Base-by-base conservation (phyloP, 2,888 invertebrate species). In the Gibbula magus region DNA sequence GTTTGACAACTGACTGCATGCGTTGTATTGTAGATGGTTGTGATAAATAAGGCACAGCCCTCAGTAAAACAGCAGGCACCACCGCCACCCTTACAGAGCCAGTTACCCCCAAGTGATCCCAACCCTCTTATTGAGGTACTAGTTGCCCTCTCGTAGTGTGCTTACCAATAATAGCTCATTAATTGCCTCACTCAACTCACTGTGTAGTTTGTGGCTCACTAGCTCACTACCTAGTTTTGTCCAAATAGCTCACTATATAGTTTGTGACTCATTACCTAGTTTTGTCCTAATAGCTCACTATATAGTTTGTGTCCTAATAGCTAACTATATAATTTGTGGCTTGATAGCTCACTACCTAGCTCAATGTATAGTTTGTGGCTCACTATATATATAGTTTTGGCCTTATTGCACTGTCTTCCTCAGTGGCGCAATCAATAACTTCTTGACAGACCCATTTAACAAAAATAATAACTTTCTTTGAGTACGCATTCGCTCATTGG, bases 31-130 rank as follows among this genome's bases (percentile, higher is more conserved):
- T 39, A 54, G 73, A 61, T 61, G 70, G 35, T 18, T 20, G 20
- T 20, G 29, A 8, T 32, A 25, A 45, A 61, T 74, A 82, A 67
- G 45, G 74, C 79, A 45, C 82, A 83, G 32, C 84, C 83, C 61
- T 45, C 45, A 45, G 45, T 45, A 10, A 89, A 88, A 79, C 82
- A 86, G 29, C 83, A 82, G 74, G 88, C 89, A 18, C 89, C 89
- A 8, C 61, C 84, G 10, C 87, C 87, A 18, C 70, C 35, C 20
- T 75, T 52, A 52, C 75, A 74, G 35, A 74, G 54, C 25, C 39
- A 53, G 73, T n/a, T 25, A 53, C 25, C 8, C 54, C 73, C 53
- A 35, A 56, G 22, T 35, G 29, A 74, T n/a, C 66, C 32, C 75
- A 45, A 16, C 66, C n/a, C 45, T n/a, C 39, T 70, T 39, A 66